Conservation (phyloP, 2,113 vertebrate genomes). For the Gymnobelideus leadbeateri region DNA sequence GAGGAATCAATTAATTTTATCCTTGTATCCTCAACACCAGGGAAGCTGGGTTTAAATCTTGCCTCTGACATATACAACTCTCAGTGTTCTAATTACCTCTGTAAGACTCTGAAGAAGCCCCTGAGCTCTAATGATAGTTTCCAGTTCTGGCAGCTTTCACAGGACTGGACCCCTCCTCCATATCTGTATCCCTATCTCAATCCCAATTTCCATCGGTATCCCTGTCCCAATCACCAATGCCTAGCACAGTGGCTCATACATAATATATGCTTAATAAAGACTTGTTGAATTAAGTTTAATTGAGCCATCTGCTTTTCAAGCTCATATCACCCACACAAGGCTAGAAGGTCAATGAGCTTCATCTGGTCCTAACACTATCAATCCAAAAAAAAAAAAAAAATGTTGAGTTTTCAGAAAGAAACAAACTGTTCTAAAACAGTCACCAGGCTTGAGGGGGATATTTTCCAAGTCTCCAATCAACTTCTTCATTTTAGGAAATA, state of each 20-base stretch:
- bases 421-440: background rate
- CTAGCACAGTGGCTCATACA: background rate
- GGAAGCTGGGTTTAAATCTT: background rate
- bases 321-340: background rate
- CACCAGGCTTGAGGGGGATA: background rate
- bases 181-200: background rate
- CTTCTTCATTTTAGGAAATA: conserved; percentile 24
- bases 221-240: background rate
- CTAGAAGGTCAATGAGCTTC: background rate
- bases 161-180: background rate
- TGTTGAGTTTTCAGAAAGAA: conserved; percentile 12
- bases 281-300: background rate
- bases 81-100: too few relatives aligned
- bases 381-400: background rate
- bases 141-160: background rate
- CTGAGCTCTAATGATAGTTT: background rate
- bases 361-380: background rate
- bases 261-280: background rate
- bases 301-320: background rate
- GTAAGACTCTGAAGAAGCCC: background rate
- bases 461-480: conserved; percentile 9
- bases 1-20: background rate
- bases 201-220: background rate
- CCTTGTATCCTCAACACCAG: background rate
- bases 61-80: background rate